Percentiles rank a stretch among this genome's conserved stretches.
Conservation (phyloP, 2,888 invertebrate species). For the Cheilosia impressa region DNA sequence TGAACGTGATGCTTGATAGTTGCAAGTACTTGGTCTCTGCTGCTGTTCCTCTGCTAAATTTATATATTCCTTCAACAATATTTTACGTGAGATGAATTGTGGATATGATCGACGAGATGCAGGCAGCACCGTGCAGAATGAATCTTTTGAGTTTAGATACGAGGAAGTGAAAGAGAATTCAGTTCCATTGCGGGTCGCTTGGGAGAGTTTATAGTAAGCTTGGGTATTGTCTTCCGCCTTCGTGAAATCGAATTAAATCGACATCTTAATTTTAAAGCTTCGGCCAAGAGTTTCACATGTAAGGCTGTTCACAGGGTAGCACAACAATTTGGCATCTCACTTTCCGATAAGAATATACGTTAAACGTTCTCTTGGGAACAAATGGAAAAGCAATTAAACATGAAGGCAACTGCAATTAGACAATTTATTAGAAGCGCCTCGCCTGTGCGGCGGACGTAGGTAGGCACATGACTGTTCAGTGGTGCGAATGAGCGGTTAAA, state of each 20-base stretch:
- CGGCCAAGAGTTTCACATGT: slow-evolving; percentile 15
- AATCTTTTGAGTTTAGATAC: slow-evolving; percentile 6
- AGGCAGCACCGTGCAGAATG: not conserved
- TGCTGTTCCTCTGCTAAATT: slow-evolving; percentile 19
- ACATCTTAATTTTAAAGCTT: slow-evolving; percentile 32
- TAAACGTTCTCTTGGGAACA: slow-evolving; percentile 26
- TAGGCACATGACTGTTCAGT: not conserved
- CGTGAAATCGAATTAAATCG: slow-evolving; percentile 46
- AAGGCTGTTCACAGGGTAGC: slow-evolving; percentile 17
- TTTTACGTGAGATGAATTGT: slow-evolving; percentile 71
- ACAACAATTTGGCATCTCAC: slow-evolving; percentile 51
- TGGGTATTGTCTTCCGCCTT: slow-evolving; percentile 58
- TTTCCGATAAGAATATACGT: slow-evolving; percentile 50
- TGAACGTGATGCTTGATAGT: slow-evolving; percentile 30
- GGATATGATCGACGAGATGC: slow-evolving; percentile 53
- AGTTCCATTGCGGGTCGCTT: slow-evolving; percentile 12
- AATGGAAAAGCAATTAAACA: slow-evolving; percentile 63
- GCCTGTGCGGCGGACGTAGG: not conserved
- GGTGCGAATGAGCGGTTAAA: slow-evolving; percentile 53
- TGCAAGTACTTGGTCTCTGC: slow-evolving; percentile 3
- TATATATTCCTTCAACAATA: slow-evolving; percentile 59
- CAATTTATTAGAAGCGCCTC: slow-evolving; percentile 50
- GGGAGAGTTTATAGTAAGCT: slow-evolving; percentile 13
- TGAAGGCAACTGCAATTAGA: slow-evolving; percentile 36
- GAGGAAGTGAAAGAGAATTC: slow-evolving; percentile 57